A percentile compares a stretch with the other conserved stretches of the same genome.
phyloP scores from a whole-genome alignment of 2,888 invertebrate genomes.

The Ormyrus rosae region DNA sequence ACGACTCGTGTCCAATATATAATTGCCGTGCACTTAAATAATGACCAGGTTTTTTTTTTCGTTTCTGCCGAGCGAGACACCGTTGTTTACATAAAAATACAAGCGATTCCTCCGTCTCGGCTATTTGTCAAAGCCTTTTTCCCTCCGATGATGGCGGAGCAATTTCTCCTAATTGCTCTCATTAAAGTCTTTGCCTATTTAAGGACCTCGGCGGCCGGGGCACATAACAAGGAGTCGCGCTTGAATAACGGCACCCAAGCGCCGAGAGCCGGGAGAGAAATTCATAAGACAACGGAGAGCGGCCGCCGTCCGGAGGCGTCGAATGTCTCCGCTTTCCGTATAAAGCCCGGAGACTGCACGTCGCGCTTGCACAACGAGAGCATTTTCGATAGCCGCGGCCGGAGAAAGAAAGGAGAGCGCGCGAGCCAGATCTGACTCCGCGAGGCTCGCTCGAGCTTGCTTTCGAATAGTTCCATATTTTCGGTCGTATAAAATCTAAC shows the following conservation, averaged over 20 bases:
- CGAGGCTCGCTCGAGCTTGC: background rate
- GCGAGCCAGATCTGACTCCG: background rate
- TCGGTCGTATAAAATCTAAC: too few relatives aligned
- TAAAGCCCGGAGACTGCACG: slow-evolving; percentile 33
- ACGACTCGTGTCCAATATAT: too few relatives aligned
- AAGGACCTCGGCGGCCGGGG: background rate
- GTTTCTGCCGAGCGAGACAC: too few relatives aligned
- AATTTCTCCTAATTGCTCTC: slow-evolving; percentile 2
- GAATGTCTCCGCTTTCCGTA: slow-evolving; percentile 44
- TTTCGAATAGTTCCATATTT: too few relatives aligned
- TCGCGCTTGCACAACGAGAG: slow-evolving; percentile 44
- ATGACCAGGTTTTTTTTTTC: background rate
- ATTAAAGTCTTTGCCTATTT: background rate
- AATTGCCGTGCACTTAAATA: background rate
- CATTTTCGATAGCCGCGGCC: slow-evolving; percentile 43
- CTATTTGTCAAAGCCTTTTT: too few relatives aligned
- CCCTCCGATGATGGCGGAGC: background rate
- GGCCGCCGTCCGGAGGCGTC: slow-evolving; percentile 36
- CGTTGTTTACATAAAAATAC: too few relatives aligned
- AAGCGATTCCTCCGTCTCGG: too few relatives aligned
- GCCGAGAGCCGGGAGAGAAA: too few relatives aligned
- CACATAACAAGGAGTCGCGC: too few relatives aligned
- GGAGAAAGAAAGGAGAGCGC: slow-evolving; percentile 27
- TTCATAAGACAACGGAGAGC: too few relatives aligned
- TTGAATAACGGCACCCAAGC: too few relatives aligned